Base-by-base conservation (phyloP, 2,797 vertebrate genomes). In the Peromyscus eremicus region DNA sequence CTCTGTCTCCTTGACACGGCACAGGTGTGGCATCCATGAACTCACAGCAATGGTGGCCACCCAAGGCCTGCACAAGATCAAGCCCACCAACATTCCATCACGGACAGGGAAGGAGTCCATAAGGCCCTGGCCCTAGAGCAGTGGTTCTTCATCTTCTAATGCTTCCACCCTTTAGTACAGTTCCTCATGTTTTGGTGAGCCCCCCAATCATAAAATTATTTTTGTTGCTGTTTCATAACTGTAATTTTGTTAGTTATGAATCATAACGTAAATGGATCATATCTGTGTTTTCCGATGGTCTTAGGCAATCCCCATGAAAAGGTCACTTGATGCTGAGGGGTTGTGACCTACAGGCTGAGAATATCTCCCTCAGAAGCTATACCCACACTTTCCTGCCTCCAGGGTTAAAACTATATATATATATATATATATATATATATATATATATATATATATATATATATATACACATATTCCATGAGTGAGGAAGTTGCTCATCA, bases 401-500 rank as follows among this genome's bases (percentile, higher is more conserved):
- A 92, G 66, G 16, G 97, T 97, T 97, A 91, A 90, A 93, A 60
- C 71, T 17, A 1, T 34, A 12, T 96, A 98, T 98, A 12, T 12
- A 2, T 5, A 52, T 13, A 12, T 13, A 49, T 49, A 49, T 2
- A 49, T 49, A 10, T 49, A 10, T 49, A 12, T 49, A 12, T 11
- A 12, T 49, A 7, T 49, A 12, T 49, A 46, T 46, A 6, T 46
- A 46, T 46, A 6, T 46, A 46, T 46, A 6, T 46, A 46, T 46
- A 6, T 46, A 46, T 46, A 6, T 6, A 46, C 6, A 6, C 6
- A 6, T 6, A 49, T 49, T 52, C 82, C 86, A 9, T 77, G 68
- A 88, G 82, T 57, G 68, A 92, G 97, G 96, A 98, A 98, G 94
- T 60, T 94, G 34, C 94, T 97, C 52, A 94, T 83, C 97, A 76